phyloP scores from a whole-genome alignment of 2,797 vertebrate species.

The Crenuchus spilurus region DNA sequence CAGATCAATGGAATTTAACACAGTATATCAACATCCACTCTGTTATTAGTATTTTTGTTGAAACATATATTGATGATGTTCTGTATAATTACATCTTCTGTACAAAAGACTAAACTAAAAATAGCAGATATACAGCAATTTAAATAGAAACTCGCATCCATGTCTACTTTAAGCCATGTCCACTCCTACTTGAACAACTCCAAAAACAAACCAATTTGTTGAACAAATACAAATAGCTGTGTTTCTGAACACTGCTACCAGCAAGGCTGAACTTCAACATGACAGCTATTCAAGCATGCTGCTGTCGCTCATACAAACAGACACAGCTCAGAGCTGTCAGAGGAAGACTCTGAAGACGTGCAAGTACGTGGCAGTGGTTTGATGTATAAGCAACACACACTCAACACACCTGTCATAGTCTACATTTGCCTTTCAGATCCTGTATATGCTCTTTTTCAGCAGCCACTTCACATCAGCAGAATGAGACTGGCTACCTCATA shows the following conservation, averaged over 20 bases:
- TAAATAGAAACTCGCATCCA: too few relatives aligned
- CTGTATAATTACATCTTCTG: too few relatives aligned
- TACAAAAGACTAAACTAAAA: too few relatives aligned
- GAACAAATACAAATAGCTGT: neutral
- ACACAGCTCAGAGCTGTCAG: conserved; percentile 1
- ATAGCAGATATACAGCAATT: too few relatives aligned
- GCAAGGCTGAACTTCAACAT: neutral
- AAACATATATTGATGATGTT: too few relatives aligned
- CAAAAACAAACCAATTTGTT: neutral
- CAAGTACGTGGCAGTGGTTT: neutral
- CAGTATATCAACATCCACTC: too few relatives aligned
- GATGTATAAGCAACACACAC: neutral
- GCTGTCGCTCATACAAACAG: conserved; percentile 6
- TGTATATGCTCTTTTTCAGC: neutral
- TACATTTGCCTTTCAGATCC: neutral
- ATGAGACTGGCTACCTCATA: neutral
- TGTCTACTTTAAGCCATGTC: neutral
- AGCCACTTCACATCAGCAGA: neutral
- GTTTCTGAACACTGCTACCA: neutral
- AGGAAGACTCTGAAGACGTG: conserved; percentile 1
- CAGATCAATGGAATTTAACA: too few relatives aligned
- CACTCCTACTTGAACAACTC: neutral
- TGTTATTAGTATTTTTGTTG: too few relatives aligned
- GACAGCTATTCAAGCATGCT: conserved; percentile 21
- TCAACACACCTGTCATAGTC: neutral